These are phyloP conservation scores for Callocephalon fimbriatum DNA, from an alignment of 2,113 vertebrate genomes.

Conservation along the genomic window DNA sequence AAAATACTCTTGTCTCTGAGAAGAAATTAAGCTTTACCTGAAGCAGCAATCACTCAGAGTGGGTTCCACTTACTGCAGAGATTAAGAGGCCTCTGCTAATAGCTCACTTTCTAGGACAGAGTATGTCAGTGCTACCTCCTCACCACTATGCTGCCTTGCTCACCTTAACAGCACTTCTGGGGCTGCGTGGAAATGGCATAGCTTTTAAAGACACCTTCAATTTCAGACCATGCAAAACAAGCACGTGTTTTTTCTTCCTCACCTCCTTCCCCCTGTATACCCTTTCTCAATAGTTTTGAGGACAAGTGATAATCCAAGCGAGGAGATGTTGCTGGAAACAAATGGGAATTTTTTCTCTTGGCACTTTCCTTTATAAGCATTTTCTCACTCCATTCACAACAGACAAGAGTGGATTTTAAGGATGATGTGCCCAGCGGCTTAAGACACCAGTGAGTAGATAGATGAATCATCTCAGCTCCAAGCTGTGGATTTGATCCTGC, in stretches of 20 bases:
- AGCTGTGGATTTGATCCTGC: neutral
- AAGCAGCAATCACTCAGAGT: constrained; percentile 16
- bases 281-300: neutral
- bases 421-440: neutral
- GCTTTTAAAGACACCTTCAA: neutral
- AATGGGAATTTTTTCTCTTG: neutral
- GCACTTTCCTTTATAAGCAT: too few relatives aligned
- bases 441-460: neutral
- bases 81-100: constrained; percentile 13
- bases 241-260: neutral
- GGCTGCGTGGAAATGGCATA: neutral
- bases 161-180: neutral
- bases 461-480: neutral
- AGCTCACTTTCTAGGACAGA: constrained; percentile 14
- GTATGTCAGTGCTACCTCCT: neutral
- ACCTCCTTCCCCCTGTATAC: neutral
- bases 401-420: neutral
- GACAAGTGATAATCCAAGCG: neutral
- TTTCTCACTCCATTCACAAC: neutral
- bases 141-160: neutral
- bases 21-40: constrained; percentile 29
- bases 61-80: neutral
- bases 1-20: neutral
- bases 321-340: neutral
- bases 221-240: neutral